Conservation (phyloP, 2,113 vertebrate species). For the Edolisoma coerulescens region DNA sequence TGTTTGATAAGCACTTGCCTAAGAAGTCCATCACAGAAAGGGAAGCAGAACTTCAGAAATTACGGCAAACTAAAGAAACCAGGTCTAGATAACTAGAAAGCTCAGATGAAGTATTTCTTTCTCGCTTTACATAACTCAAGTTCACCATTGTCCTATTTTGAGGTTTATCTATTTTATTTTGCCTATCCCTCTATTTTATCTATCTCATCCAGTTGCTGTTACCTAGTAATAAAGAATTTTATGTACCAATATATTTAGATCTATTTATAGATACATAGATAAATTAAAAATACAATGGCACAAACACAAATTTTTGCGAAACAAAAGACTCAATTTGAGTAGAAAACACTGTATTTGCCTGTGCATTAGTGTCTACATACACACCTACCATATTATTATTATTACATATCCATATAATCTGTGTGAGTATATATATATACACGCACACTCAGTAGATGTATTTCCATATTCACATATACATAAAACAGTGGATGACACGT, state of each 20-base stretch:
- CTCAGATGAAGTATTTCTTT: neutral
- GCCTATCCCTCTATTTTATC: neutral
- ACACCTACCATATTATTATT: neutral
- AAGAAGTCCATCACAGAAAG: neutral
- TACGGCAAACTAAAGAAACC: neutral
- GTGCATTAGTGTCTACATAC: neutral
- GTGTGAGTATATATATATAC: neutral
- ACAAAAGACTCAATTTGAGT: neutral
- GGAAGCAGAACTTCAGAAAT: neutral
- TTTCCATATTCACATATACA: conserved; percentile 77
- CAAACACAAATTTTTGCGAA: neutral
- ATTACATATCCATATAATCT: conserved; percentile 2
- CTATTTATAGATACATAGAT: neutral
- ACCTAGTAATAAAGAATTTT: neutral
- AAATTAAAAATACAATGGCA: neutral
- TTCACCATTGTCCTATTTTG: neutral
- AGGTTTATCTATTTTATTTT: neutral
- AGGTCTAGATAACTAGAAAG: neutral
- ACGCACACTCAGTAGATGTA: conserved; percentile 44
- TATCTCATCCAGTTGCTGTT: neutral
- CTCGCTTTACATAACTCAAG: neutral
- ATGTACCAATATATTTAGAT: neutral
- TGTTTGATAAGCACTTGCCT: neutral
- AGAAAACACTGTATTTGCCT: neutral
- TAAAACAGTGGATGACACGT: conserved; percentile 75